phyloP scores from a whole-genome alignment of 2,888 invertebrate species.

The Toxonevra muliebris region DNA sequence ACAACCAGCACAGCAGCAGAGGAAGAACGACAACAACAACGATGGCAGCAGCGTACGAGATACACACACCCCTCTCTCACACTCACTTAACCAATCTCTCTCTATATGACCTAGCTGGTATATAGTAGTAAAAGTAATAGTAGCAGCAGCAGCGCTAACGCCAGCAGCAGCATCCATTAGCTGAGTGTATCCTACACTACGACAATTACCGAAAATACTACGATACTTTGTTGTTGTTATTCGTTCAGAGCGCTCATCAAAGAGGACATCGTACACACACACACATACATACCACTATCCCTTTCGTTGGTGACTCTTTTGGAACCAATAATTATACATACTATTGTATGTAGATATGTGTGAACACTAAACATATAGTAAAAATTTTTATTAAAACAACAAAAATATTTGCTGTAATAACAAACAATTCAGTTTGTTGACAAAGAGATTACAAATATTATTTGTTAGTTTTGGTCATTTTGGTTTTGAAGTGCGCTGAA shows the following conservation, averaged over 20 bases:
- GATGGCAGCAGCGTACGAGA: neutral
- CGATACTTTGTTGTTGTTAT: constrained; percentile 13
- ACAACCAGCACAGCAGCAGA: constrained; percentile 8
- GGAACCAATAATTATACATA: no score
- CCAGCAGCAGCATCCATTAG: constrained; percentile 12
- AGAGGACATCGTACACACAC: no score
- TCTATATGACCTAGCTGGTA: no score
- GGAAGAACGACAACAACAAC: neutral
- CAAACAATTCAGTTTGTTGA: no score
- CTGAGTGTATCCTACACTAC: constrained; percentile 15
- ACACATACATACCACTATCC: neutral
- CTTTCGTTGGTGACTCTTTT: no score
- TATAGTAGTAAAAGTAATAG: no score
- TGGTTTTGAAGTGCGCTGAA: no score
- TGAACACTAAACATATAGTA: constrained; percentile 11
- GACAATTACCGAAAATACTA: constrained; percentile 16
- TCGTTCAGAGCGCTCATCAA: constrained; percentile 6
- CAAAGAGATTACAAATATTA: no score
- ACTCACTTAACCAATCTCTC: no score
- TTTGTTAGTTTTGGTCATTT: no score
- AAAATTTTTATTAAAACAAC: neutral
- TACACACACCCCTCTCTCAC: no score
- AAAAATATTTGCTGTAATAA: no score
- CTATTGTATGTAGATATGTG: neutral
- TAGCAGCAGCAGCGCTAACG: neutral